Evolutionary conservation across 2,797 vertebrate genomes (phyloP).

Genomic region (Prunella strophiata): DNA sequence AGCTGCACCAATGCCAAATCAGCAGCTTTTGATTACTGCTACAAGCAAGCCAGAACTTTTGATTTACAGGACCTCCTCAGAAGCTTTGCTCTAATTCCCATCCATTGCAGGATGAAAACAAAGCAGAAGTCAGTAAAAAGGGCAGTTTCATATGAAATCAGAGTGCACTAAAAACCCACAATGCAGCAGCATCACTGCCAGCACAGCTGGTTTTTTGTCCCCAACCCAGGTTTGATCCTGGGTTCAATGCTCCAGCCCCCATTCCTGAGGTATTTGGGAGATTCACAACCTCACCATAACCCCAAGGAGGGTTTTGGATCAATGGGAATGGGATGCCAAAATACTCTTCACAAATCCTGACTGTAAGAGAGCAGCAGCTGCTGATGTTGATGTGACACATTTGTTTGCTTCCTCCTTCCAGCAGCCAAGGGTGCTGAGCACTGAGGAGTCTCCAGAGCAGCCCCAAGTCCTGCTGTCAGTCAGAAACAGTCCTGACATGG

Average conservation of each 20-base stretch:
- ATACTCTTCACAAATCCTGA: not conserved
- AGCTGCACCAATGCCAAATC: not conserved
- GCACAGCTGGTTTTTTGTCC: not conserved
- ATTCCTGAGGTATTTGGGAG: not conserved
- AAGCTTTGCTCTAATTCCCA: not conserved
- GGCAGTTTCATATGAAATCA: not conserved
- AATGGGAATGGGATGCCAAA: not conserved
- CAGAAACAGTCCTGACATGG: not conserved
- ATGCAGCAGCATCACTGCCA: not conserved
- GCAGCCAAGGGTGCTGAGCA: not conserved
- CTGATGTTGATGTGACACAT: not conserved
- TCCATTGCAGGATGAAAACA: not conserved
- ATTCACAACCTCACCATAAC: not conserved
- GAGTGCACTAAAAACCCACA: not conserved
- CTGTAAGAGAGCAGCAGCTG: not conserved
- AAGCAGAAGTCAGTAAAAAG: not conserved
- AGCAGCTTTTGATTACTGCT: not conserved
- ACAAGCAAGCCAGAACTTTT: not conserved
- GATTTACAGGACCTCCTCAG: not conserved
- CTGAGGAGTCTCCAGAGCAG: not conserved
- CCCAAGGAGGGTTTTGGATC: not conserved
- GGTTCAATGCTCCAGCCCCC: not conserved
- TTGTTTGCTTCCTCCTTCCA: not conserved
- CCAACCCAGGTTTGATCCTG: not conserved
- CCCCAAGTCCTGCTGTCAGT: not conserved